Conservation (phyloP, 2,113 vertebrate genomes). For the Hippotragus niger region DNA sequence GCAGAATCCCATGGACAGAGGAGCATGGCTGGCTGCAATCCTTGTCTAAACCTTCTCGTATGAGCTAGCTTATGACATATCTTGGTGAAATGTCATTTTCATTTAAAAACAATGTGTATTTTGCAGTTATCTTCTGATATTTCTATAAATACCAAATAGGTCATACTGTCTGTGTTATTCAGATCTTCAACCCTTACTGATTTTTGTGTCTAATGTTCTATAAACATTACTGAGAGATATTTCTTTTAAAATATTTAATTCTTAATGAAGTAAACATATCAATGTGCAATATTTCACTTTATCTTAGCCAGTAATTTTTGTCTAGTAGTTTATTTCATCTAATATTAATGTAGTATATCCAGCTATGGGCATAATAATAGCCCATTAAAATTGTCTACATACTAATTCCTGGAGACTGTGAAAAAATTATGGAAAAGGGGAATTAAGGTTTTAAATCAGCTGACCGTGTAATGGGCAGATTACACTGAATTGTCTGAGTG, state of each 20-base stretch:
- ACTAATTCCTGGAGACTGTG: not conserved
- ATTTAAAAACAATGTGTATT: not conserved
- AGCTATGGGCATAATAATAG: not conserved
- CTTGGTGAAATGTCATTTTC: not conserved
- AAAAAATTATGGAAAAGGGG: not conserved
- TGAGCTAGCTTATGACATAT: not conserved
- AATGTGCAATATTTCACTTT: not conserved
- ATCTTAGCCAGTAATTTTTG: not conserved
- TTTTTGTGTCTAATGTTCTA: not conserved
- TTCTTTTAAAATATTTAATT: not conserved
- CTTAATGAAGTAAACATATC: not conserved
- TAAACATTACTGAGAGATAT: not conserved
- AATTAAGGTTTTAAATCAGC: not conserved
- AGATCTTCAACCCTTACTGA: not conserved
- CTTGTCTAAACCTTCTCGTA: not conserved
- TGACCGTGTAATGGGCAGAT: not conserved
- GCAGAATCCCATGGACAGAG: not conserved
- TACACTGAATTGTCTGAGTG: not conserved
- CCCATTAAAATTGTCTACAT: not conserved
- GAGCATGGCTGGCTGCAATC: not conserved
- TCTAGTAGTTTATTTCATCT: not conserved
- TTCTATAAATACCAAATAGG: not conserved
- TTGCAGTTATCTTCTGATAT: not conserved
- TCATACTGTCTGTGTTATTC: not conserved
- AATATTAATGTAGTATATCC: not conserved